Evolutionary conservation across 2,113 vertebrate species (phyloP).

Genomic region (Myrmophylax atrothorax): DNA sequence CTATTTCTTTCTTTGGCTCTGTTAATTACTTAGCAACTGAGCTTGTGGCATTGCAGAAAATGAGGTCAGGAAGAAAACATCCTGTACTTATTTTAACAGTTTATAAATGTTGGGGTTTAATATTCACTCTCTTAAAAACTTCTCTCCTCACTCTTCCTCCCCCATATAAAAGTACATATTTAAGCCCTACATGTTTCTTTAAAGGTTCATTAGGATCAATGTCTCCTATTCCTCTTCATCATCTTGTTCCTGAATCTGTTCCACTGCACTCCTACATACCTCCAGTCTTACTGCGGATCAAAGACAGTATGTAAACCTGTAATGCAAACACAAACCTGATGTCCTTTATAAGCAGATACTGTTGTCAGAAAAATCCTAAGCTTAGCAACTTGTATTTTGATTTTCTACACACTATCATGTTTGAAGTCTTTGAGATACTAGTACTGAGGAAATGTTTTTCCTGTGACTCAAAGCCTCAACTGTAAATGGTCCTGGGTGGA

Average conservation of each 20-base stretch:
- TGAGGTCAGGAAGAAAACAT: neutral
- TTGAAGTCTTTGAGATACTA: neutral
- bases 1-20: neutral
- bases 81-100: neutral
- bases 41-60: neutral
- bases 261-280: neutral
- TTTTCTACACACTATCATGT: neutral
- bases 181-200: neutral
- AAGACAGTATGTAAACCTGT: neutral
- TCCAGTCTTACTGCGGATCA: neutral
- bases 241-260: neutral
- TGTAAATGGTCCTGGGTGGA: neutral
- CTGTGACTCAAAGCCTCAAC: neutral
- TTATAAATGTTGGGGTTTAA: neutral
- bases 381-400: neutral
- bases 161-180: neutral
- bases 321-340: neutral
- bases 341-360: neutral
- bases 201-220: neutral
- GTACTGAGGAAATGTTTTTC: neutral
- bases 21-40: conserved; percentile 41
- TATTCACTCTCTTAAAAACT: neutral
- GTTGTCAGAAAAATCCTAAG: neutral
- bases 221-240: neutral
- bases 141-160: no score